A percentile compares a stretch with the other conserved stretches of the same genome.
These are phyloP conservation scores for Pseudomyrmex pallidus DNA, from an alignment of 1,140 invertebrate genomes.

Conservation along the genomic window DNA sequence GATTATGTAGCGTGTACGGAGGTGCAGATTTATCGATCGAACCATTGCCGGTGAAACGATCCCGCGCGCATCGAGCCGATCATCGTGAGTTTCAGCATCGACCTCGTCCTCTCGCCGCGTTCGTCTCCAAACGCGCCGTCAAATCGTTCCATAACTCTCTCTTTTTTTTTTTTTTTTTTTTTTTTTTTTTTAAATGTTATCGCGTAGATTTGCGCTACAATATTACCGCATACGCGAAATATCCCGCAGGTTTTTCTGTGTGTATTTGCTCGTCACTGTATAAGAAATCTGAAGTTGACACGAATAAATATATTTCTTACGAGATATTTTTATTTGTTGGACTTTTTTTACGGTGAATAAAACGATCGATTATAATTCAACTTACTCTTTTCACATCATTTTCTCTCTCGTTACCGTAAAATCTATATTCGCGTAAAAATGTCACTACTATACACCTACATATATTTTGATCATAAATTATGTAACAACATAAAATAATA, in stretches of 20 bases:
- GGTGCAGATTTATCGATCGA: constrained; percentile 67
- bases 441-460: too few relatives aligned
- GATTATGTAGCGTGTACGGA: constrained; percentile 66
- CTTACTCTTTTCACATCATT: not conserved
- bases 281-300: not conserved
- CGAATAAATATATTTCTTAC: not conserved
- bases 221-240: constrained; percentile 26
- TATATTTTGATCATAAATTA: not conserved
- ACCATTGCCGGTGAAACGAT: constrained; percentile 67
- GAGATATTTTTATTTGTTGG: not conserved
- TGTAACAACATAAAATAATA: not conserved
- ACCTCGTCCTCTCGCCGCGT: not conserved
- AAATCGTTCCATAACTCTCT: constrained; percentile 31
- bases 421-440: not conserved
- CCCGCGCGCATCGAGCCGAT: constrained; percentile 46
- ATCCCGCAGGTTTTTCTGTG: constrained; percentile 13
- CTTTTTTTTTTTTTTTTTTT: too few relatives aligned
- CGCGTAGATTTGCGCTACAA: constrained; percentile 44
- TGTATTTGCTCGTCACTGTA: not conserved
- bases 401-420: not conserved
- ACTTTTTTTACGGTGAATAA: not conserved
- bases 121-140: not conserved
- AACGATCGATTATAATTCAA: not conserved
- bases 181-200: constrained; percentile 33
- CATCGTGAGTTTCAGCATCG: constrained; percentile 26